Base-by-base conservation (phyloP, 2,113 vertebrate species). In the Lamprologus tigripictilis region DNA sequence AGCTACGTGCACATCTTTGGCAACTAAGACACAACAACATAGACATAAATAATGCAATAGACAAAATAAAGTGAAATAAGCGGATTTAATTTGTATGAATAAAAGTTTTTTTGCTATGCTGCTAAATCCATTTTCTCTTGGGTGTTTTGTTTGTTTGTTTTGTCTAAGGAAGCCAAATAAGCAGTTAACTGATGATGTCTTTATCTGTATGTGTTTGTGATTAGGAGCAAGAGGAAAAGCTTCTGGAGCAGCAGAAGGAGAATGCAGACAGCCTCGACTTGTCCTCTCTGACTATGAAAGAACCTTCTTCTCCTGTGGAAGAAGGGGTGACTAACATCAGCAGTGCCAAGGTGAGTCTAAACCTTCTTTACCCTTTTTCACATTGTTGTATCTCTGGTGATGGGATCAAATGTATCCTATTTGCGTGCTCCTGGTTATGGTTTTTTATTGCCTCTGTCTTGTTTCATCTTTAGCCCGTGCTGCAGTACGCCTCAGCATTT, bases 401-500 rank as follows among this genome's bases (percentile, higher is more conserved):
- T 37, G 5, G 26, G 13, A 84, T 81, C 17, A 35, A 21, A 40
- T 81, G 2, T 2, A 37, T 23, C 55, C 61, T 40, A 2, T 35
- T 17, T 40, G 3, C 16, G 0, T 9, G 12, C 21, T 49, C n/a
- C 10, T 78, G 45, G 1, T 49, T 78, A 51, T 78, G 28, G 2
- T 5, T 12, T 5, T n/a, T 51, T 8, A 12, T 81, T 9, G 2
- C 33, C n/a, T 23, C 13, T n/a, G 7, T n/a, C 5, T 35, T 23
- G 14, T 53, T 47, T 37, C 8, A n/a, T 33, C 14, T 47, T 8
- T 28, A 98, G 97, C 96, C 96, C 35, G 91, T 97, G 63, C 90
- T 98, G 83, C 97, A 98, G 79, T 98, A 98, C 89, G 89, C 97
- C 2, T 98, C 98, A 92, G 97, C 98, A 31, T 98, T 99, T 81